phyloP scores from a whole-genome alignment of 2,113 vertebrate genomes.

The Murina feae region DNA sequence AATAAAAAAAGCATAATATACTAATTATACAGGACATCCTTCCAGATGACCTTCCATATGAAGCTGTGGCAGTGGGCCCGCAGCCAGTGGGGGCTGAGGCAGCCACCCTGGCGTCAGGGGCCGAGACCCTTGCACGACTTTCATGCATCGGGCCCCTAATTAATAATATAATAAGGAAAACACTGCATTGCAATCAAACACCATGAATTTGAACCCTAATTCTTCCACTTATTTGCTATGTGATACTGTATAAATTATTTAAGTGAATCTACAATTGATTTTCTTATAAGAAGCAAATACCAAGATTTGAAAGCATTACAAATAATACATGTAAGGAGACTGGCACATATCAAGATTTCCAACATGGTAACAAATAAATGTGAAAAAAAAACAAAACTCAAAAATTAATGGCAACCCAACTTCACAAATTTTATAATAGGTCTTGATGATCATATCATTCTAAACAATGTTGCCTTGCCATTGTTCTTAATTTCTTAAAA shows the following conservation, averaged over 20 bases:
- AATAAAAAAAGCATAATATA: no score
- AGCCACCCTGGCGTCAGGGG: no score
- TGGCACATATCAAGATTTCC: background rate
- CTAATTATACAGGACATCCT: no score
- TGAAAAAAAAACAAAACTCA: background rate
- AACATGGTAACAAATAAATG: background rate
- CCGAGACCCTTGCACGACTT: no score
- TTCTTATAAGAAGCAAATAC: background rate
- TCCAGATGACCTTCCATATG: no score
- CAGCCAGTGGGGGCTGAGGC: no score
- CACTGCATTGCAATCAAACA: background rate
- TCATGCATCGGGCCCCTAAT: background rate
- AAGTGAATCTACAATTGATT: background rate
- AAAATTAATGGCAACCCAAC: background rate
- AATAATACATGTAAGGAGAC: background rate
- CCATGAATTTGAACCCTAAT: background rate
- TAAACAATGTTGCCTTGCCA: background rate
- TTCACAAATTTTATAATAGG: background rate
- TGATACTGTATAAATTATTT: background rate
- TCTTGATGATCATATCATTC: background rate
- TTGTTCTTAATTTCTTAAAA: background rate
- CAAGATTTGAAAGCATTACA: background rate
- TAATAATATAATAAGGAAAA: background rate
- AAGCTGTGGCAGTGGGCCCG: no score
- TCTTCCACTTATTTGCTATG: background rate